These are phyloP conservation scores for Spinus pinus DNA, from an alignment of 2,797 vertebrate species.

Conservation along the genomic window DNA sequence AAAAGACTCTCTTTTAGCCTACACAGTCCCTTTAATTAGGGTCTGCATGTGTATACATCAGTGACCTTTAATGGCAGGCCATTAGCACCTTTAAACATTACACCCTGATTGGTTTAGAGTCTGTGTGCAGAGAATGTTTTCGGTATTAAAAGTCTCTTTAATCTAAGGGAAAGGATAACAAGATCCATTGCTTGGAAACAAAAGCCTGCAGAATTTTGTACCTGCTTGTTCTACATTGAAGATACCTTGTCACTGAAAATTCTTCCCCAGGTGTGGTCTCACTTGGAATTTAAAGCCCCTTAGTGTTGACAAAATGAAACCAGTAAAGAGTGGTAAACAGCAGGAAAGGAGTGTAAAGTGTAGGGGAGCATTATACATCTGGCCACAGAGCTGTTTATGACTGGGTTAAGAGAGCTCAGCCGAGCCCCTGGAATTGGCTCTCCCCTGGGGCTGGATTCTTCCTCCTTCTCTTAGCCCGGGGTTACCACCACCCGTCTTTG, in stretches of 20 bases:
- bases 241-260: neutral
- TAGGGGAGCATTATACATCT: neutral
- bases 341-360: neutral
- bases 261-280: neutral
- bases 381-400: neutral
- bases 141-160: constrained; percentile 41
- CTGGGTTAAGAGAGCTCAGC: neutral
- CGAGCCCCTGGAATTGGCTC: neutral
- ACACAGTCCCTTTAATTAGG: constrained; percentile 41
- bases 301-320: neutral
- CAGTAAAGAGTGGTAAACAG: neutral
- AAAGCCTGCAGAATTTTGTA: neutral
- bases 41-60: constrained; percentile 37
- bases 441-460: neutral
- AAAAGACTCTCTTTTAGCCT: constrained; percentile 45
- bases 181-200: constrained; percentile 5
- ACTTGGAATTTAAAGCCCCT: neutral
- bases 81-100: constrained; percentile 57
- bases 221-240: neutral
- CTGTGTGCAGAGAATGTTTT: neutral
- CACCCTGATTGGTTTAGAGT: constrained; percentile 16
- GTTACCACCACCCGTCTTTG: neutral
- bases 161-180: constrained; percentile 21
- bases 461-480: fast-evolving
- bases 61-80: constrained; percentile 57